phyloP scores from a whole-genome alignment of 2,797 vertebrate species.

The Neopelma chrysocephalum region DNA sequence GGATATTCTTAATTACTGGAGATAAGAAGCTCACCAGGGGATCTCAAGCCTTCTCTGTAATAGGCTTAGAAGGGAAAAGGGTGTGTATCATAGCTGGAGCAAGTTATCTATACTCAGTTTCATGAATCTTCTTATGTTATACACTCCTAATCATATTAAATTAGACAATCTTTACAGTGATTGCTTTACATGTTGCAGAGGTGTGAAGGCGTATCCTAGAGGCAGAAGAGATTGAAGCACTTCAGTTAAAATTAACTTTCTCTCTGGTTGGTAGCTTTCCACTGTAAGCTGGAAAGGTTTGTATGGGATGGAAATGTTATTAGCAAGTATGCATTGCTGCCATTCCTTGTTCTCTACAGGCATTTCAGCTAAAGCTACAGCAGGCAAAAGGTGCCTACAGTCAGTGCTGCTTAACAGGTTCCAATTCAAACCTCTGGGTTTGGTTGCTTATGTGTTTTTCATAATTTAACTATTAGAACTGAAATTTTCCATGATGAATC shows the following conservation, averaged over 20 bases:
- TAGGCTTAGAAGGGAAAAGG: conserved; percentile 26
- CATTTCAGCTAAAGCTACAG: neutral
- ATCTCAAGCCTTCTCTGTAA: conserved; percentile 1
- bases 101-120: conserved; percentile 28
- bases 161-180: conserved; percentile 36
- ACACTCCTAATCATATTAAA: conserved; percentile 47
- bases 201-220: neutral
- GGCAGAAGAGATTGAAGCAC: neutral
- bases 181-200: conserved; percentile 26
- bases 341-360: neutral
- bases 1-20: conserved; percentile 50
- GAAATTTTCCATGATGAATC: neutral
- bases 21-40: conserved; percentile 35
- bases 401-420: neutral
- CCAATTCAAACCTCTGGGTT: neutral
- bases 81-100: conserved; percentile 7
- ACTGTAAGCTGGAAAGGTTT: neutral
- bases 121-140: conserved; percentile 46
- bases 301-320: neutral
- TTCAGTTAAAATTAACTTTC: conserved; percentile 27
- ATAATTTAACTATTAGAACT: neutral
- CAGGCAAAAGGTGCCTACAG: neutral
- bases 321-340: neutral
- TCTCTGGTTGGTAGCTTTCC: neutral
- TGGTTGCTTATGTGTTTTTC: neutral